Evolutionary conservation across 2,888 invertebrate species (phyloP), one percentile per base, ranked within the genome.

Genomic region (Eupithecia vulgata): DNA sequence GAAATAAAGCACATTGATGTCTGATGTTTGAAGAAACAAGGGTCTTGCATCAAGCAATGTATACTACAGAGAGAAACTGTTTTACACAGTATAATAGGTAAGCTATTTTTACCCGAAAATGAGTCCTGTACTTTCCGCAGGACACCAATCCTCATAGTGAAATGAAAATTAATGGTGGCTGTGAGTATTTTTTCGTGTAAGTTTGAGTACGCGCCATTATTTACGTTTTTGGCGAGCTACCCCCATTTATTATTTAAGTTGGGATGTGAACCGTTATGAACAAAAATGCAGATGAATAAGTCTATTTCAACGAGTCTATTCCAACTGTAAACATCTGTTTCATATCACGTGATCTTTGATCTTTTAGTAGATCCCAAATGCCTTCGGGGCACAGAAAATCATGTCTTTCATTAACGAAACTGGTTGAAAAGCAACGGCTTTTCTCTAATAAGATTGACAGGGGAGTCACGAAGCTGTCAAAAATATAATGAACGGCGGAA

Each of bases 131-230:
- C 87, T 88, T 88, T 85, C 85, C 89, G 88, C 88, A 90, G 91
- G 92, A 90, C 91, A 89, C 87, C 91, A 89, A 89, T 91, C 90
- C 87, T 83, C 85, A 88, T 85, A 87, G 84, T 83, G 88, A 91
- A 94, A 94, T 94, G 93, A 94, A 93, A 93, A 94, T 94, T 93
- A 94, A 94, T 94, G 92, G 87, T 87, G 80, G 88, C 81, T 86
- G 86, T 84, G 88, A 94, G 94, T 94, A 94, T 94, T 93, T 94
- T 94, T 94, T 93, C 94, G 90, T 94, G 94, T 94, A 85, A 91
- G 90, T 93, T 90, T 90, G 91, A 94, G 94, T 92, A 93, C 88
- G 92, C 89, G 91, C 92, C 91, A 93, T 94, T 94, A 89, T 87
- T 93, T 91, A 89, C 88, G 89, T 87, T 93, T 93, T 91, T 92